These are phyloP conservation scores for Arge pagana DNA, from an alignment of 2,888 invertebrate genomes.

Conservation along the genomic window DNA sequence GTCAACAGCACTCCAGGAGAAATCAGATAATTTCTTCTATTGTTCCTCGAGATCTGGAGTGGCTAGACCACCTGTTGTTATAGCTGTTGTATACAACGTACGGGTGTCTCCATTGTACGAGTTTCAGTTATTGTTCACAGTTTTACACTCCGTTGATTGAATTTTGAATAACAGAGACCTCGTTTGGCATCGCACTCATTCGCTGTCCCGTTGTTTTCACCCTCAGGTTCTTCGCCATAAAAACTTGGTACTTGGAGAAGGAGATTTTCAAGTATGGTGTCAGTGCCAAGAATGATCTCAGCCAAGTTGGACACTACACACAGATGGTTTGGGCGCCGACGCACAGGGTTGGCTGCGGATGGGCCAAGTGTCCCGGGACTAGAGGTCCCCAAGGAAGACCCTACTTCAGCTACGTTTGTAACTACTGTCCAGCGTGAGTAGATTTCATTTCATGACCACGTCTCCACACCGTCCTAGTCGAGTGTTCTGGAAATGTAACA, in stretches of 20 bases:
- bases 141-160: too few species aligned
- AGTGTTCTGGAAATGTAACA: too few species aligned
- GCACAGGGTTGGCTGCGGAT: slow-evolving; percentile 78
- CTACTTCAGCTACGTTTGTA: slow-evolving; percentile 82
- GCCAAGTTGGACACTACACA: slow-evolving; percentile 77
- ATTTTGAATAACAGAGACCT: neutral
- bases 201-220: slow-evolving; percentile 36
- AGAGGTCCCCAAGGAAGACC: slow-evolving; percentile 65
- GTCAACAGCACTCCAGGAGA: too few species aligned
- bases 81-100: too few species aligned
- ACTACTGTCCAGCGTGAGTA: slow-evolving; percentile 82
- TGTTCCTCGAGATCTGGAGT: too few species aligned
- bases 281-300: slow-evolving; percentile 62
- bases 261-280: slow-evolving; percentile 74
- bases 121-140: too few species aligned
- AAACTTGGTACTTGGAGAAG: slow-evolving; percentile 79
- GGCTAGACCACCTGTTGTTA: too few species aligned
- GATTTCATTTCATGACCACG: too few species aligned
- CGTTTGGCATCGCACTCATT: neutral
- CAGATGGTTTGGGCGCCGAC: slow-evolving; percentile 83
- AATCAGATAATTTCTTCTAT: too few species aligned
- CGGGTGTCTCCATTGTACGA: too few species aligned
- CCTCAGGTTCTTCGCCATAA: slow-evolving; percentile 76
- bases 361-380: slow-evolving; percentile 67
- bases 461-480: too few species aligned